Percentiles rank a stretch among this genome's conserved stretches.
Evolutionary conservation across 1,140 invertebrate genomes (phyloP).

Genomic region (Helicoverpa armigera): DNA sequence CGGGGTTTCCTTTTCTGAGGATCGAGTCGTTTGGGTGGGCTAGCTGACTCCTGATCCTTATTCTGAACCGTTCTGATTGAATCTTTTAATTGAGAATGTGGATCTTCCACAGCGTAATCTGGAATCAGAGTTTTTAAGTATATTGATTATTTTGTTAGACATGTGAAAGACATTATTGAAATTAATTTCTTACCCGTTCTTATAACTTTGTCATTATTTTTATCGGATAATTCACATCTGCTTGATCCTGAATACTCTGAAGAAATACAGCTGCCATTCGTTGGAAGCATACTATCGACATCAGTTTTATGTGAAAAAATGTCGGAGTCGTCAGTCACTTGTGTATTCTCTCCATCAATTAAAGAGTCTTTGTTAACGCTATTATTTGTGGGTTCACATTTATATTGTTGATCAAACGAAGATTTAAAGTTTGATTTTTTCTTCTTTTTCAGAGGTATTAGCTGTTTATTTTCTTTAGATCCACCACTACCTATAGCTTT

Average conservation of each 20-base stretch:
- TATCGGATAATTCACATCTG: constrained; percentile 40
- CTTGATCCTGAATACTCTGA: constrained; percentile 48
- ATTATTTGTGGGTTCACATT: neutral
- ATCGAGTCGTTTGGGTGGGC: constrained; percentile 23
- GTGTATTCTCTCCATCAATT: neutral
- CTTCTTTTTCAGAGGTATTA: constrained; percentile 4
- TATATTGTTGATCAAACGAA: neutral
- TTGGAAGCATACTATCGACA: neutral
- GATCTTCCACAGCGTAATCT: no score
- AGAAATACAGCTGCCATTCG: neutral
- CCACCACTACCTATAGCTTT: neutral
- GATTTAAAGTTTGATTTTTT: neutral
- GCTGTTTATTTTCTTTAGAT: neutral
- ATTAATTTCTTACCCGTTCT: constrained; percentile 7
- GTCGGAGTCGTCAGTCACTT: neutral
- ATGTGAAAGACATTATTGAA: neutral
- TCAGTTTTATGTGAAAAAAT: neutral
- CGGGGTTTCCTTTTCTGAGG: constrained; percentile 57
- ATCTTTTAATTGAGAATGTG: constrained; percentile 11
- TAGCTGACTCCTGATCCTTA: constrained; percentile 57
- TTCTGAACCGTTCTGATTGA: constrained; percentile 11
- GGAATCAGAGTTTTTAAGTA: neutral
- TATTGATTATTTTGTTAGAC: neutral
- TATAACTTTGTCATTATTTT: neutral
- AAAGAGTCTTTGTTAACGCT: constrained; percentile 8